Evolutionary conservation across 2,888 invertebrate species (phyloP).

Genomic region (Oscheius myriophilus): DNA sequence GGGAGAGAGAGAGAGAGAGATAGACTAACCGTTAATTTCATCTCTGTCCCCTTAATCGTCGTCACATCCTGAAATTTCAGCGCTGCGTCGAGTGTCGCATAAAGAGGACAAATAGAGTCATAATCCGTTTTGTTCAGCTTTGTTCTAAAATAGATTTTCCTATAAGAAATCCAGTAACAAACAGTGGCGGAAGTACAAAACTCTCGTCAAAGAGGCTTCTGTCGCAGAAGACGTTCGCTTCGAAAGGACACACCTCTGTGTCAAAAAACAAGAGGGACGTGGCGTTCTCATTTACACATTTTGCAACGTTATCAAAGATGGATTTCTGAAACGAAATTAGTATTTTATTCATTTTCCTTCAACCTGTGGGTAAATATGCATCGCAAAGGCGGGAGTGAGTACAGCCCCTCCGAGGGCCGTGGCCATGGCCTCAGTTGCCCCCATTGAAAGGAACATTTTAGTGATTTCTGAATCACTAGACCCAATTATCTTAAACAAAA

Average conservation of each 20-base stretch:
- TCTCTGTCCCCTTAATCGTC: no score
- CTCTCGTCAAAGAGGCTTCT: slow-evolving; percentile 14
- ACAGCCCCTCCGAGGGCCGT: slow-evolving; percentile 6
- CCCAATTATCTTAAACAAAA: not conserved
- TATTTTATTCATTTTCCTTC: not conserved
- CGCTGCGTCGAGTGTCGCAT: no score
- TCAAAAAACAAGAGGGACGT: not conserved
- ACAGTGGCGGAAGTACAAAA: slow-evolving; percentile 1
- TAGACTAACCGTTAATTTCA: no score
- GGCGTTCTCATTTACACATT: slow-evolving; percentile 5
- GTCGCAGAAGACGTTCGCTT: slow-evolving; percentile 17
- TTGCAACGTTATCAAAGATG: slow-evolving; percentile 7
- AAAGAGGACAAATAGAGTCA: no score
- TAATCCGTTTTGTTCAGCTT: no score
- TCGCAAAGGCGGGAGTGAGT: slow-evolving; percentile 8
- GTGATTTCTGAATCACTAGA: not conserved
- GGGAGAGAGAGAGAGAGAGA: no score
- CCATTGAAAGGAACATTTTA: not conserved
- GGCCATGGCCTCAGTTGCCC: not conserved
- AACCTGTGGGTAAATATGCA: not conserved
- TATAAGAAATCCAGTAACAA: no score
- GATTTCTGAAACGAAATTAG: not conserved
- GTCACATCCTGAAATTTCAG: no score
- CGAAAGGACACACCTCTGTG: slow-evolving; percentile 7
- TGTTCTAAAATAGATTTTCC: no score